Evolutionary conservation across 2,113 vertebrate species (phyloP), one percentile per base, ranked within the genome.

Genomic region (Antechinus stuartii): DNA sequence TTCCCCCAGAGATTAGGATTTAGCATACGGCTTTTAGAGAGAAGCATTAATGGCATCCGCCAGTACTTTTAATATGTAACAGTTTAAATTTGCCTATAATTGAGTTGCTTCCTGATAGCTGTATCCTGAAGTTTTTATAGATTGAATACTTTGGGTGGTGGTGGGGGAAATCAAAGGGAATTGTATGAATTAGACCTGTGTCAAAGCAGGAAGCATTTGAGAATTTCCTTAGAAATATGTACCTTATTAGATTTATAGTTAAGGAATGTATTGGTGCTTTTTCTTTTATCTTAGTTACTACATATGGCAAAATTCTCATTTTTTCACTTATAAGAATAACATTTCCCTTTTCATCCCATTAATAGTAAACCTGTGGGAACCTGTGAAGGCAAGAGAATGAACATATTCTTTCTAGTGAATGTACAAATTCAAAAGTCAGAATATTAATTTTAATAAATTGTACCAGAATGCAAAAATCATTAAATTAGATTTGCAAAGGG

Each of bases 171-270:
- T 91, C 84, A 89, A 92, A 94, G 90, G 94, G 52, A 95, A 94
- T 94, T 0, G 2, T 95, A 24, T 7, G n/a, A 93, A 22, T 56
- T 52, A n/a, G 94, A 9, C 55, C 49, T 49, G 49, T 0, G 93
- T 96, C 97, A 94, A 76, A 94, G 61, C 89, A 93, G 55, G 94
- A 93, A 92, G 92, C 93, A 35, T 94, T 96, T 90, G 54, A 10
- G 91, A 96, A 94, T 57, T 57, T 95, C 23, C 54, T 14, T 95
- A 92, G 96, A 26, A 94, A 91, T 93, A 93, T 94, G 3, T 46
- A 95, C 90, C 94, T 96, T 93, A 90, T 93, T 96, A 96, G 91
- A 95, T 95, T 95, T 95, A 91, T 1, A 42, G 7, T 91, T 96
- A 91, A 30, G 50, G 93, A 93, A 89, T 89, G 0, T 90, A 94